A percentile compares a stretch with the other conserved stretches of the same genome.
Conservation (phyloP, 2,888 invertebrate genomes). For the Cremastinae sp. region DNA sequence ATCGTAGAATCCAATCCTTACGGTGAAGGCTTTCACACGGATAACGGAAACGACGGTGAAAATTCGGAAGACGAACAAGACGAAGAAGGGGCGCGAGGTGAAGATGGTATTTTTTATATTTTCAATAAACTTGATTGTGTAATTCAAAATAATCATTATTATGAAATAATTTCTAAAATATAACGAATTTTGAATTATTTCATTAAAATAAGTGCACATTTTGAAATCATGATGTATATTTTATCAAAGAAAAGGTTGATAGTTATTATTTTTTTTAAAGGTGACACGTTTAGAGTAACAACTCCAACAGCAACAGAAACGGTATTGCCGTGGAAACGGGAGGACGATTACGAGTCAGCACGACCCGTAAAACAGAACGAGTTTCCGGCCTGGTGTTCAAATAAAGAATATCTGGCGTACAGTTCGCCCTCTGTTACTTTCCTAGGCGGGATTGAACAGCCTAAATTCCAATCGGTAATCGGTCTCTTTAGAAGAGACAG, state of each 20-base stretch:
- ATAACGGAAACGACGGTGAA: conserved; percentile 60
- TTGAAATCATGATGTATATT: no score
- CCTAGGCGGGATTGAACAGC: conserved; percentile 93
- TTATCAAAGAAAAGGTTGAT: no score
- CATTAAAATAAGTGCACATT: no score
- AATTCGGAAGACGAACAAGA: conserved; percentile 60
- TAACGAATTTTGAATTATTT: not conserved
- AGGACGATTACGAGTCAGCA: conserved; percentile 87
- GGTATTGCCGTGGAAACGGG: conserved; percentile 95
- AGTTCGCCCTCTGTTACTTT: conserved; percentile 95
- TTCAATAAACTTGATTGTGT: not conserved
- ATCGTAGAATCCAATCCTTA: conserved; percentile 58
- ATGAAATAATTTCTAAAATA: not conserved
- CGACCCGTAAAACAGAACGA: conserved; percentile 88
- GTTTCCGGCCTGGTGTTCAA: conserved; percentile 97
- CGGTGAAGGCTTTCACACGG: conserved; percentile 63
- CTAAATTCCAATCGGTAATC: conserved; percentile 93
- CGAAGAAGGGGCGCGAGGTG: conserved; percentile 57
- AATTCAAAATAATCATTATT: not conserved
- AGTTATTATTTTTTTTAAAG: conserved; percentile 68
- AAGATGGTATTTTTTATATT: conserved; percentile 58
- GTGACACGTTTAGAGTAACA: conserved; percentile 88
- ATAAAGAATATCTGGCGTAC: conserved; percentile 95
- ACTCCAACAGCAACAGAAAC: conserved; percentile 94
- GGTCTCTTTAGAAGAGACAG: conserved; percentile 93